These are phyloP conservation scores for Staurois parvus DNA, from an alignment of 2,797 vertebrate genomes.

Conservation along the genomic window DNA sequence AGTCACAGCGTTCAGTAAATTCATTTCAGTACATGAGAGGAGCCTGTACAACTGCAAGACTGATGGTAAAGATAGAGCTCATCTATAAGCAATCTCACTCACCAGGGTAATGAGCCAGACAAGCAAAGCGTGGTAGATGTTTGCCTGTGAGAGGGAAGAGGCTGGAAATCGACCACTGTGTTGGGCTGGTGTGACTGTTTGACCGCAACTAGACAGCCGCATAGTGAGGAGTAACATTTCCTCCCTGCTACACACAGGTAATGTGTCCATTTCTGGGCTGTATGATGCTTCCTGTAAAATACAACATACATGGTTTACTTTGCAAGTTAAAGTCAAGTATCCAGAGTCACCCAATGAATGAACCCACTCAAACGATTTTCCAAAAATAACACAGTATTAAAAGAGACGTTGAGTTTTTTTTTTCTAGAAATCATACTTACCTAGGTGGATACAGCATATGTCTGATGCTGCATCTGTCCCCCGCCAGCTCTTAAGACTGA, in stretches of 20 bases:
- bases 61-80: neutral
- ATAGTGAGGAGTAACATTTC: constrained; percentile 72
- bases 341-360: too few species aligned
- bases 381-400: too few species aligned
- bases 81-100: constrained; percentile 31
- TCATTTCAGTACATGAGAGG: neutral
- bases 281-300: constrained; percentile 74
- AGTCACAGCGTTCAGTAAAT: neutral
- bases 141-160: constrained; percentile 62
- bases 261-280: constrained; percentile 64
- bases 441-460: too few species aligned
- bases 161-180: constrained; percentile 53
- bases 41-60: neutral
- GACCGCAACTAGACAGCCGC: constrained; percentile 72
- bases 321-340: too few species aligned
- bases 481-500: too few species aligned
- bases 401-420: too few species aligned
- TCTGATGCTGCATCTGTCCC: too few species aligned
- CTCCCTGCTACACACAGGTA: constrained; percentile 64
- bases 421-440: too few species aligned
- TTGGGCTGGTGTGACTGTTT: constrained; percentile 60
- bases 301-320: neutral
- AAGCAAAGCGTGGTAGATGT: constrained; percentile 73
- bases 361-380: too few species aligned
- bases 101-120: constrained; percentile 80